A percentile compares a stretch with the other conserved stretches of the same genome.
phyloP scores from a whole-genome alignment of 2,888 invertebrate genomes.

The Cheiracanthium punctorium region DNA sequence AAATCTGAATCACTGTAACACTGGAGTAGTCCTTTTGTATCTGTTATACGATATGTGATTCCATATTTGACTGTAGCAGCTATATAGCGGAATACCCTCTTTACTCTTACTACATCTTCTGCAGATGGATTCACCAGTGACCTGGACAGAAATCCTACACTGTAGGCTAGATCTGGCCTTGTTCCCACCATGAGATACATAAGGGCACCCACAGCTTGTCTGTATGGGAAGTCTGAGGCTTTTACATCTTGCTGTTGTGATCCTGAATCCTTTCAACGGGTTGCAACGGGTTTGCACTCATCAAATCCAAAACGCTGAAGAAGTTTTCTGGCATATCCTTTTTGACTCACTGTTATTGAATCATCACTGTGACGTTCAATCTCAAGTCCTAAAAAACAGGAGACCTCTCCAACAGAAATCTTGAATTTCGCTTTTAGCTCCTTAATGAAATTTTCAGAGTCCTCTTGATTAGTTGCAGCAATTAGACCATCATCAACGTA shows the following conservation, averaged over 20 bases:
- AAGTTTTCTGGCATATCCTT: slow-evolving; percentile 26
- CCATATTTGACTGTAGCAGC: not conserved
- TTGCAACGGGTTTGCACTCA: not conserved
- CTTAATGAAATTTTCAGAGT: not conserved
- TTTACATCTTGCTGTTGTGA: not conserved
- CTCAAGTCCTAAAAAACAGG: not conserved
- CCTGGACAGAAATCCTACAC: slow-evolving; percentile 8
- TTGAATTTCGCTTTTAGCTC: not conserved
- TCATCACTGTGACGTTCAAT: not conserved
- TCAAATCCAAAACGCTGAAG: slow-evolving; percentile 30
- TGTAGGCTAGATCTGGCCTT: slow-evolving; percentile 29
- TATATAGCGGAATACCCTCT: slow-evolving; percentile 33
- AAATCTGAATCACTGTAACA: not conserved
- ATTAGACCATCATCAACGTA: slow-evolving; percentile 26
- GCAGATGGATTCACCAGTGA: slow-evolving; percentile 1
- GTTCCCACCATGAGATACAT: slow-evolving; percentile 32
- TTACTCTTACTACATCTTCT: not conserved
- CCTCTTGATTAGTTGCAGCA: not conserved
- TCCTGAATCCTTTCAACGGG: not conserved
- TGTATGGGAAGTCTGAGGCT: not conserved
- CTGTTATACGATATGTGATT: not conserved
- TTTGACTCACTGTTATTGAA: slow-evolving; percentile 11
- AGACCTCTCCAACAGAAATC: not conserved
- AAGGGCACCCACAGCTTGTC: slow-evolving; percentile 22
- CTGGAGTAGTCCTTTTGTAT: not conserved